A percentile compares a stretch with the other conserved stretches of the same genome.
These are phyloP conservation scores for Pelochelys cantorii DNA, from an alignment of 2,797 vertebrate genomes.

Conservation along the genomic window DNA sequence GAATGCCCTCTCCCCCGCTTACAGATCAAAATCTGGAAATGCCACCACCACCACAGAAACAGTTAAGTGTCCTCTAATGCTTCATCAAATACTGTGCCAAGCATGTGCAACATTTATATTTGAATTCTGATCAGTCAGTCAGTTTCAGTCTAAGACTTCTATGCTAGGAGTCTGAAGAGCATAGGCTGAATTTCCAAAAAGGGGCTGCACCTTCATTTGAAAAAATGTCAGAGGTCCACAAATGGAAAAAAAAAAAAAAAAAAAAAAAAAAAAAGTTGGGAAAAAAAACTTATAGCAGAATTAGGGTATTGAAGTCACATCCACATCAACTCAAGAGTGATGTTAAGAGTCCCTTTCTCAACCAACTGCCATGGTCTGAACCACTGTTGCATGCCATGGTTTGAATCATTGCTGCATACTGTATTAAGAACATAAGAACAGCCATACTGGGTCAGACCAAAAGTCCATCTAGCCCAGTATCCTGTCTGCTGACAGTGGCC, in stretches of 20 bases:
- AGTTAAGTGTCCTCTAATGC: not conserved
- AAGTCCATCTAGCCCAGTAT: too few relatives aligned
- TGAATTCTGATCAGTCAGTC: not conserved
- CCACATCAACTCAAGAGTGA: not conserved
- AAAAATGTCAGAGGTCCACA: not conserved
- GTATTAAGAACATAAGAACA: not conserved
- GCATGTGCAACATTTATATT: not conserved
- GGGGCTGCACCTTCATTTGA: not conserved
- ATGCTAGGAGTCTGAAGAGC: not conserved
- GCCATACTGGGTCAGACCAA: too few relatives aligned
- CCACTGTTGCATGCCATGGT: not conserved
- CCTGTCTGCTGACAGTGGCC: too few relatives aligned
- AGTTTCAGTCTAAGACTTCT: not conserved
- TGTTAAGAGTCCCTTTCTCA: not conserved
- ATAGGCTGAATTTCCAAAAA: not conserved
- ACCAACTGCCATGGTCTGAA: not conserved
- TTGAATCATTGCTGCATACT: not conserved
- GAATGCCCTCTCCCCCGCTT: not conserved
- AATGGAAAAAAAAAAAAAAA: too few relatives aligned
- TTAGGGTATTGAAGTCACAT: not conserved
- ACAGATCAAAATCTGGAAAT: not conserved
- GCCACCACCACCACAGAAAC: not conserved
- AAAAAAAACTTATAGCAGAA: not conserved
- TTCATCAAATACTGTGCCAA: not conserved
- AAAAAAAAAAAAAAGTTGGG: not conserved